Conservation (phyloP, 2,797 vertebrate species). For the Miichthys miiuy region DNA sequence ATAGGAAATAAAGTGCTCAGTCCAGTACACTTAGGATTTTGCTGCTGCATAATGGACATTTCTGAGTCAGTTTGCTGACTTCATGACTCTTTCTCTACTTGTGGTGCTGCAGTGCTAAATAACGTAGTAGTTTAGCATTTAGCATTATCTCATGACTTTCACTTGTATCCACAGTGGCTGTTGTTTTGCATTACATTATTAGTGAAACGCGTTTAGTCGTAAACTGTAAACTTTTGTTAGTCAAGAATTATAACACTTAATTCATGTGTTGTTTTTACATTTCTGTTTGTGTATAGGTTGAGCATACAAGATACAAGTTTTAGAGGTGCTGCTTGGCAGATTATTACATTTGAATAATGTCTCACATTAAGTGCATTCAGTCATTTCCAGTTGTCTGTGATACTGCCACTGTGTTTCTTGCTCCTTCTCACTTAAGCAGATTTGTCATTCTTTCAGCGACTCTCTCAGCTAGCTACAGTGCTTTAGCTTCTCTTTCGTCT, state of each 20-base stretch:
- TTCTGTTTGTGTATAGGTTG: too few relatives aligned
- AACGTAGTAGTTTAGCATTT: not conserved
- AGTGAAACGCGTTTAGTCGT: too few relatives aligned
- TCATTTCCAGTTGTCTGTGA: too few relatives aligned
- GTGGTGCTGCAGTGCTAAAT: not conserved
- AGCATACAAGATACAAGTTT: not conserved
- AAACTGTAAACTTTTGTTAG: not conserved
- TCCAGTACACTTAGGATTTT: not conserved
- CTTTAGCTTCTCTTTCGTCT: too few relatives aligned
- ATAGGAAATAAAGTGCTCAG: not conserved
- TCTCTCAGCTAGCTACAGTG: too few relatives aligned
- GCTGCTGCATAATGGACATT: not conserved
- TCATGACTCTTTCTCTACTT: not conserved
- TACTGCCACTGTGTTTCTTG: too few relatives aligned
- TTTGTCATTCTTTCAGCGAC: too few relatives aligned
- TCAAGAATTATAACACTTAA: not conserved
- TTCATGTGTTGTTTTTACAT: not conserved
- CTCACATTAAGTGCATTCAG: too few relatives aligned
- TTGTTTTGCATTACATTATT: too few relatives aligned
- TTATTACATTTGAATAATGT: not conserved
- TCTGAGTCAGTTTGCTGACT: not conserved
- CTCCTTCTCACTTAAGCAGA: too few relatives aligned
- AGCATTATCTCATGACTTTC: not conserved
- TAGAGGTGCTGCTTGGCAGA: not conserved
- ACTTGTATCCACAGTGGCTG: not conserved